A percentile compares a stretch with the other conserved stretches of the same genome.
Evolutionary conservation across 2,797 vertebrate species (phyloP).

Genomic region (Rhodeus uyekii): DNA sequence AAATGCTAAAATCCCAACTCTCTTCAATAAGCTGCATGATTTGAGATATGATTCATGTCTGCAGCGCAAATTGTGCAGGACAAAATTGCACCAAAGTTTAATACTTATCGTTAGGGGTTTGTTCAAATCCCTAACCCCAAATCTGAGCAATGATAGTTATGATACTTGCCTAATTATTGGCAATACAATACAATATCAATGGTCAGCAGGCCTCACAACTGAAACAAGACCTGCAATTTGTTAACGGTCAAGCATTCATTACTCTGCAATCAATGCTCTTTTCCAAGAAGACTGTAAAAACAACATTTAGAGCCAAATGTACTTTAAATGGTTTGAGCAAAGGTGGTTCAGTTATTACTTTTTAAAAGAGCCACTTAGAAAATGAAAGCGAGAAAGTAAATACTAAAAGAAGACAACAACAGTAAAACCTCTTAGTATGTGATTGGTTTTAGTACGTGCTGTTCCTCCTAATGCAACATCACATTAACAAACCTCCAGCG

Average conservation of each 20-base stretch:
- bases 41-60: constrained; percentile 9
- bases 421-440: constrained; percentile 4
- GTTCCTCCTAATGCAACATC: constrained; percentile 42
- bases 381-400: neutral
- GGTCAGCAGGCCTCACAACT: constrained; percentile 27
- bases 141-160: constrained; percentile 14
- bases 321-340: constrained; percentile 16
- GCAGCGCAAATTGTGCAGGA: neutral
- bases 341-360: constrained; percentile 33
- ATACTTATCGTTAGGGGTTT: neutral
- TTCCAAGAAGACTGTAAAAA: constrained; percentile 33
- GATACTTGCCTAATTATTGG: constrained; percentile 23
- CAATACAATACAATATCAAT: neutral
- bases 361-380: constrained; percentile 17
- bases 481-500: constrained; percentile 40
- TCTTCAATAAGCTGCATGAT: neutral
- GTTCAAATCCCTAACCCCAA: neutral
- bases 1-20: neutral
- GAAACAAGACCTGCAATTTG: constrained; percentile 29
- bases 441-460: constrained; percentile 30
- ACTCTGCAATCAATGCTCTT: constrained; percentile 23
- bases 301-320: constrained; percentile 25
- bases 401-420: neutral
- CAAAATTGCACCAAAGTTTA: neutral
- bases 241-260: constrained; percentile 19